Conservation (phyloP, 2,797 vertebrate species). For the Schizopygopsis malacanthus region DNA sequence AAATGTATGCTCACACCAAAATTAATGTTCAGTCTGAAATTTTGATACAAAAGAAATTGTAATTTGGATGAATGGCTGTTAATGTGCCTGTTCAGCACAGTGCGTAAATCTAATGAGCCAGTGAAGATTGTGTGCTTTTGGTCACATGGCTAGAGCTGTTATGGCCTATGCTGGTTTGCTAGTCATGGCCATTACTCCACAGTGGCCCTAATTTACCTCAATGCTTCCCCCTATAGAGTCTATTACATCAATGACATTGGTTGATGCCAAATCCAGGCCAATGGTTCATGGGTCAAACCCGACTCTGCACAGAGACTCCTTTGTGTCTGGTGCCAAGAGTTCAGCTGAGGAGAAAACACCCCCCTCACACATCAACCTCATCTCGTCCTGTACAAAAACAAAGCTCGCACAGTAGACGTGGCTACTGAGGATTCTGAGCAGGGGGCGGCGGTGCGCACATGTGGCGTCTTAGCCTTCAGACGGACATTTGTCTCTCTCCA, state of each 20-base stretch:
- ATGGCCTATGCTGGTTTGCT: neutral
- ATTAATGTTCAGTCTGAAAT: neutral
- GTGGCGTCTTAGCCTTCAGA: conserved; percentile 39
- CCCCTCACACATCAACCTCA: conserved; percentile 30
- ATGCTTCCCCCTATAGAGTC: conserved; percentile 22
- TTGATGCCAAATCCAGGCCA: conserved; percentile 36
- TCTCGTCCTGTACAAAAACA: conserved; percentile 41
- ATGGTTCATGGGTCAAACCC: conserved; percentile 38
- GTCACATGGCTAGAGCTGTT: neutral
- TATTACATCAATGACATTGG: conserved; percentile 27
- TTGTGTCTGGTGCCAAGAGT: conserved; percentile 54
- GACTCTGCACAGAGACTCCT: conserved; percentile 40
- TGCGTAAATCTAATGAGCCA: neutral
- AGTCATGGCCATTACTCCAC: conserved; percentile 10
- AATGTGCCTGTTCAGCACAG: neutral
- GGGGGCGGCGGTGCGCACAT: conserved; percentile 45
- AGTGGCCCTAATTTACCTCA: conserved; percentile 16
- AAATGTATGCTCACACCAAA: neutral
- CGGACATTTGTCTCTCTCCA: conserved; percentile 12
- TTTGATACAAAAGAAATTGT: neutral
- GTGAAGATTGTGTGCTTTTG: neutral
- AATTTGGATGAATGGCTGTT: neutral
- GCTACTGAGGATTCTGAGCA: conserved; percentile 44
- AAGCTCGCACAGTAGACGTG: conserved; percentile 31
- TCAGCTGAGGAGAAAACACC: conserved; percentile 56